These are phyloP conservation scores for Mythimna lalbum DNA, from an alignment of 2,888 invertebrate species.

Conservation along the genomic window DNA sequence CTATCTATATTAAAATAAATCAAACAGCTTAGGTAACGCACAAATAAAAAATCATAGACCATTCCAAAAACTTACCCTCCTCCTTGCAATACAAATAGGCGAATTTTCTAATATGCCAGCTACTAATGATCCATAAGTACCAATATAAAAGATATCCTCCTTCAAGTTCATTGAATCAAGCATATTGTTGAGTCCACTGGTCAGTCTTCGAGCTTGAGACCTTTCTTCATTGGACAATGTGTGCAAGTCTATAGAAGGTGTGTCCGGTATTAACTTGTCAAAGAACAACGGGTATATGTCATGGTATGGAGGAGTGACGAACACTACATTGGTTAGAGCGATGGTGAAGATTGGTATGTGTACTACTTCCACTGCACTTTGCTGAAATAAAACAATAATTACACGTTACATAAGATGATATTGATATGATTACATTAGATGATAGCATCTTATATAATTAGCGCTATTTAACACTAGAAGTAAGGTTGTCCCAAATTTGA, in stretches of 20 bases:
- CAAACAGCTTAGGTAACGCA: too few relatives aligned
- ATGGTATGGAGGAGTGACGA: conserved; percentile 92
- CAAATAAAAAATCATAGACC: neutral
- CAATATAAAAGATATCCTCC: conserved; percentile 92
- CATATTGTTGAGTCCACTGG: conserved; percentile 88
- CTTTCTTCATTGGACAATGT: conserved; percentile 81
- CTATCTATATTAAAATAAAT: too few relatives aligned
- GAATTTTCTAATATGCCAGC: conserved; percentile 91
- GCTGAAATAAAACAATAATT: conserved; percentile 83
- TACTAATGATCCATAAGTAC: conserved; percentile 91
- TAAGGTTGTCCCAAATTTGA: too few relatives aligned
- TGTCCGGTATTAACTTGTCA: conserved; percentile 76
- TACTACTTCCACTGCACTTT: conserved; percentile 91
- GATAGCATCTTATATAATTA: too few relatives aligned
- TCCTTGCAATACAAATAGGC: conserved; percentile 87
- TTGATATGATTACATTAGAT: too few relatives aligned
- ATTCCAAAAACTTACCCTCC: conserved; percentile 84
- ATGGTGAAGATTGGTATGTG: conserved; percentile 92
- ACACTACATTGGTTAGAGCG: conserved; percentile 90
- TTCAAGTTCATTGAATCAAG: conserved; percentile 91
- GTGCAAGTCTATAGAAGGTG: conserved; percentile 80
- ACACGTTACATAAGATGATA: too few relatives aligned
- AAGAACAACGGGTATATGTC: conserved; percentile 90
- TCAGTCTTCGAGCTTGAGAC: conserved; percentile 83
- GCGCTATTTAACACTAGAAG: too few relatives aligned